Percentiles rank a stretch among this genome's conserved stretches.
Evolutionary conservation across 2,888 invertebrate genomes (phyloP).

Genomic region (Drosophila mercatorum): DNA sequence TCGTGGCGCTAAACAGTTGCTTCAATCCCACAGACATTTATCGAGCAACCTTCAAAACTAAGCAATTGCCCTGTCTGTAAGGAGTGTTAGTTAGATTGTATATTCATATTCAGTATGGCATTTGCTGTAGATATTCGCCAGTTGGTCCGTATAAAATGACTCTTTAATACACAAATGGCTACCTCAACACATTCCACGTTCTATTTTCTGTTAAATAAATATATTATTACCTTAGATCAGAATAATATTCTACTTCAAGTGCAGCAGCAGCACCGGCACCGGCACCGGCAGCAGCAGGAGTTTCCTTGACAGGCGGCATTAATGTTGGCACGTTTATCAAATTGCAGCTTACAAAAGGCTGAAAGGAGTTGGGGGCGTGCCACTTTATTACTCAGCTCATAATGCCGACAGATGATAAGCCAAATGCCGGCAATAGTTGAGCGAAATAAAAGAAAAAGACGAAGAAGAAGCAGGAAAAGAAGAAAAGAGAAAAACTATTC

Average conservation of each 20-base stretch:
- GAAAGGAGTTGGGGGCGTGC: conserved; percentile 32
- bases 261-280: neutral
- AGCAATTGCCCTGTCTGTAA: too few relatives aligned
- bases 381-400: conserved; percentile 39
- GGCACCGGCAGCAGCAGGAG: conserved; percentile 15
- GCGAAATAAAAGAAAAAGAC: neutral
- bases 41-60: neutral
- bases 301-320: conserved; percentile 58
- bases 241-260: conserved; percentile 20
- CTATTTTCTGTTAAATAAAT: neutral
- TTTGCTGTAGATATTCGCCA: too few relatives aligned
- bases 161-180: too few relatives aligned
- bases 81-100: too few relatives aligned
- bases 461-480: neutral
- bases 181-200: neutral
- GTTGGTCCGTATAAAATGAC: too few relatives aligned
- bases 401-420: conserved; percentile 29
- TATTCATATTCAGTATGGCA: too few relatives aligned
- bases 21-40: neutral
- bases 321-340: conserved; percentile 71
- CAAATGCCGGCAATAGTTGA: conserved; percentile 5
- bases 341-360: conserved; percentile 54
- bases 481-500: neutral
- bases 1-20: neutral
- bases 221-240: neutral